Evolutionary conservation across 2,888 invertebrate genomes (phyloP).

Genomic region (Linyphia triangularis): DNA sequence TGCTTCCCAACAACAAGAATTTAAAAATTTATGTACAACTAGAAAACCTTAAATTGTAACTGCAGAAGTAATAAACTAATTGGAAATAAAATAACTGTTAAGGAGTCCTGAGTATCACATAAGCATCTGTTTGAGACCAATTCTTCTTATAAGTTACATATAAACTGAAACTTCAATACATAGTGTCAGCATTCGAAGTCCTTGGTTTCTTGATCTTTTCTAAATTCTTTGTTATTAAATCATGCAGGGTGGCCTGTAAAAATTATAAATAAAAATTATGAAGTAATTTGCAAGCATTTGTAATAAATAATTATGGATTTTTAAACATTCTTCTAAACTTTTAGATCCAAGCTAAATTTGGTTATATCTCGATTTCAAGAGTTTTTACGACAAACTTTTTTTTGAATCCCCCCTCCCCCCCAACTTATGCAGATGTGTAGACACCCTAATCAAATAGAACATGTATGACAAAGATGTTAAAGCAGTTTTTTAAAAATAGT

Average conservation of each 20-base stretch:
- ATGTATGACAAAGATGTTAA: too few relatives aligned
- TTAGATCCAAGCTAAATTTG: too few relatives aligned
- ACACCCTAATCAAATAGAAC: too few relatives aligned
- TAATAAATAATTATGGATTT: too few relatives aligned
- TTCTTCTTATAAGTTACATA: neutral
- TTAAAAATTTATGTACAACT: conserved; percentile 69
- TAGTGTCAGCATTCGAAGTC: conserved; percentile 85
- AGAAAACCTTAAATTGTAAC: neutral
- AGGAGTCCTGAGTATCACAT: conserved; percentile 20
- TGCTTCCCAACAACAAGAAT: conserved; percentile 20
- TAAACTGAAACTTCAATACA: conserved; percentile 78
- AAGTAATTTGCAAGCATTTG: too few relatives aligned
- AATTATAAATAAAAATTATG: too few relatives aligned
- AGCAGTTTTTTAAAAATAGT: too few relatives aligned
- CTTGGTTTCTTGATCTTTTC: conserved; percentile 99
- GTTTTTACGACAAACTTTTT: too few relatives aligned
- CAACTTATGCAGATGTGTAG: too few relatives aligned
- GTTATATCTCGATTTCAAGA: too few relatives aligned
- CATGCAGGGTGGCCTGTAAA: conserved; percentile 91
- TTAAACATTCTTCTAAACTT: too few relatives aligned
- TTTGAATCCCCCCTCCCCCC: too few relatives aligned
- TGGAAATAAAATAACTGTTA: neutral
- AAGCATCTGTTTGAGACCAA: conserved; percentile 60
- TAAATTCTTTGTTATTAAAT: conserved; percentile 97
- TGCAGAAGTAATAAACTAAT: neutral